phyloP scores from a whole-genome alignment of 2,113 vertebrate species.

The Mesocricetus auratus region DNA sequence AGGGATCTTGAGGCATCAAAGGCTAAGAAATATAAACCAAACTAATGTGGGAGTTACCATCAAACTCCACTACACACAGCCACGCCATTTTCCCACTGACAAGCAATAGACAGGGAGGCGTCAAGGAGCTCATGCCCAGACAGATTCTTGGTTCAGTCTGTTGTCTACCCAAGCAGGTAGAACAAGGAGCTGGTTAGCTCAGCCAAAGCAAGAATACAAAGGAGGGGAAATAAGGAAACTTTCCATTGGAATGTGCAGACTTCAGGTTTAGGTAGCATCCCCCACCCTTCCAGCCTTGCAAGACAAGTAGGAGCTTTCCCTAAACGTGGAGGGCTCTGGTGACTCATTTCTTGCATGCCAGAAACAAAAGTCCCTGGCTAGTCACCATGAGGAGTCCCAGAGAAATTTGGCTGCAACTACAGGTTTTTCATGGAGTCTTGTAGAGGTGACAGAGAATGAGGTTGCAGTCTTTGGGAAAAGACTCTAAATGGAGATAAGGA shows the following conservation, averaged over 20 bases:
- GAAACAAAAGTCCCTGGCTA: conserved; percentile 45
- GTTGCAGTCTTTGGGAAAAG: conserved; percentile 16
- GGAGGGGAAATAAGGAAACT: conserved; percentile 45
- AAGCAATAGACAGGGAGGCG: background rate
- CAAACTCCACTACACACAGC: background rate
- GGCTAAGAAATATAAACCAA: background rate
- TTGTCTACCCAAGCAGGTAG: background rate
- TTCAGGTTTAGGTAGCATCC: background rate
- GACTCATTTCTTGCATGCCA: conserved; percentile 35
- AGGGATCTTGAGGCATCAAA: conserved; percentile 6
- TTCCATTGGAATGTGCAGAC: background rate
- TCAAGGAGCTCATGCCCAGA: conserved; percentile 22
- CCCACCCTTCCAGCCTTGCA: background rate
- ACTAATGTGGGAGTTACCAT: background rate
- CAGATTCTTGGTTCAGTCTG: background rate
- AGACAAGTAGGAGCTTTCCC: conserved; percentile 43
- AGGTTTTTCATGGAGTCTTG: background rate
- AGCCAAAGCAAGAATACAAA: conserved; percentile 51
- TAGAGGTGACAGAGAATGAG: conserved; percentile 11
- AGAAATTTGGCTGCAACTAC: conserved; percentile 25
- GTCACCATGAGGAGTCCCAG: conserved; percentile 26
- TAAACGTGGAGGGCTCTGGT: background rate
- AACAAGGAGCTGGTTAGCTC: conserved; percentile 17
- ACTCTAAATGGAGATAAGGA: background rate
- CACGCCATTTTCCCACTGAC: background rate